Conservation (phyloP, 2,113 vertebrate genomes). For the Elephantulus edwardii region DNA sequence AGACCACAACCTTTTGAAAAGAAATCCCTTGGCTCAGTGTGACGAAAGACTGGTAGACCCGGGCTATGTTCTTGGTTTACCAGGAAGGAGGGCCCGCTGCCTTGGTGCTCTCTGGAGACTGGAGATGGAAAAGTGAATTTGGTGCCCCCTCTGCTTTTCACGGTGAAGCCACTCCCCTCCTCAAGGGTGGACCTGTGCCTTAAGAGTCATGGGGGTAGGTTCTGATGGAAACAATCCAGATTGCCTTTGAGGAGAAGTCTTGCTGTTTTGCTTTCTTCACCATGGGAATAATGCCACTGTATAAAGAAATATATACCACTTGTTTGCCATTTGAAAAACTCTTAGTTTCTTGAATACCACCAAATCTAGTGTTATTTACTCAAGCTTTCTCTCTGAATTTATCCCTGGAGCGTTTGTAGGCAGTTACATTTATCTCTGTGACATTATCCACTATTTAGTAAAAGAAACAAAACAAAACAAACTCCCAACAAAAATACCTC, state of each 20-base stretch:
- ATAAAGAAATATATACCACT: background rate
- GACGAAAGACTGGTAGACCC: background rate
- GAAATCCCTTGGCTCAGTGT: background rate
- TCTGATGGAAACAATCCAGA: background rate
- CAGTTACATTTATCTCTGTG: conserved; percentile 62
- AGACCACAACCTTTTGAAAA: background rate
- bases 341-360: conserved; percentile 48
- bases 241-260: background rate
- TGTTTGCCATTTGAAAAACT: conserved; percentile 46
- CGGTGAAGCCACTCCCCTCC: background rate
- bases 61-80: background rate
- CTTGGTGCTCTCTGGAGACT: background rate
- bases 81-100: background rate
- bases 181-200: background rate
- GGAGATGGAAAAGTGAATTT: background rate
- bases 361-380: conserved; percentile 36
- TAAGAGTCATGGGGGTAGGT: background rate
- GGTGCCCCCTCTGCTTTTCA: background rate
- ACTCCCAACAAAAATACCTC: conserved; percentile 48
- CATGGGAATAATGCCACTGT: background rate
- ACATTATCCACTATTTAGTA: conserved; percentile 52
- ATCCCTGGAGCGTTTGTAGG: conserved; percentile 52
- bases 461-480: conserved; percentile 62
- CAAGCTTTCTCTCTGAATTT: conserved; percentile 41
- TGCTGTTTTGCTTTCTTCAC: background rate